Base-by-base conservation (phyloP, 2,113 vertebrate genomes). In the Larimichthys polyactis region DNA sequence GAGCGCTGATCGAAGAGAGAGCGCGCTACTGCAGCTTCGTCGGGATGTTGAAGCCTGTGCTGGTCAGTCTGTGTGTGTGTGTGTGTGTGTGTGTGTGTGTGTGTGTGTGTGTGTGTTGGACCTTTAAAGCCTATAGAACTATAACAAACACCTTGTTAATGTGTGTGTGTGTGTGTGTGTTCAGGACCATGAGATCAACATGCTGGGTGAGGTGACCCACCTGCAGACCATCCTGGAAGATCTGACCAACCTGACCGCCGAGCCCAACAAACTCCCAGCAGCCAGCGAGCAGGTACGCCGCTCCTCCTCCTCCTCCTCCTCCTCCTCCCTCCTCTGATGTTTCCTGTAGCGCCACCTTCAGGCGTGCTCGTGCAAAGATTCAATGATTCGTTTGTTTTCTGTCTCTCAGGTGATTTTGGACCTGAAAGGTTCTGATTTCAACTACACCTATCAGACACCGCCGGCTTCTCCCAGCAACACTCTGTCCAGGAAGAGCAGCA, bases 121-220 rank as follows among this genome's bases (percentile, higher is more conserved):
- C 7, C 11, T 7, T 52, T 51, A 36, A 7, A 67, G 7, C 0
- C 7, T 52, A 1, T 20, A 4, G 11, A 48, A 49, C n/a, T 14
- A 4, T 4, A 36, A 15, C 36, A 64, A 59, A 22, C 4, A 52
- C n/a, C 68, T 43, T 8, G 15, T 19, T 9, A 5, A 2, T 55
- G 11, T 54, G 51, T 27, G 60, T 59, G 43, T 76, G 66, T 87
- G 32, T 82, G 43, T 76, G 66, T 87, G 32, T 82, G 8, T 27
- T 12, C 44, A 96, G 96, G 95, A 96, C 83, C 95, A 96, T 64
- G 96, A 96, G 90, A 96, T 96, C 49, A 91, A 95, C 83, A 96
- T 96, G 96, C 90, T 96, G 46, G 96, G 95, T 1, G 96, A 96
- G 83, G 95, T 96, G 44, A 96, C 96, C 6, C 96, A 96, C 83